A percentile compares a stretch with the other conserved stretches of the same genome.
Conservation (phyloP, 2,797 vertebrate genomes). For the Dromococcyx pavoninus region DNA sequence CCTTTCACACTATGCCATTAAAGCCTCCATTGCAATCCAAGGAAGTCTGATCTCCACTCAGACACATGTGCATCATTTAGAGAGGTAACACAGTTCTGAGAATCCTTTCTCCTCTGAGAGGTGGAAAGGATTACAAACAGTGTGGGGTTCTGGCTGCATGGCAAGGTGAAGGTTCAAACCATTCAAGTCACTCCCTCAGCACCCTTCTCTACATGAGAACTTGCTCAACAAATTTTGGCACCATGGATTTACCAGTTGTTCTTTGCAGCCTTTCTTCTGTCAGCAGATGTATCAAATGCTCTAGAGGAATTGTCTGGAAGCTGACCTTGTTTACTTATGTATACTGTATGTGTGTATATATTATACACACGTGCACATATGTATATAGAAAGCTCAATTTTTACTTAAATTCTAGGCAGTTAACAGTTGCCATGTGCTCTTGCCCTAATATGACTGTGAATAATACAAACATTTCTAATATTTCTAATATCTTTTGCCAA, state of each 20-base stretch:
- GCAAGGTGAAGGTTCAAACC: background rate
- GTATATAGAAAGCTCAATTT: background rate
- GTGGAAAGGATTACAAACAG: background rate
- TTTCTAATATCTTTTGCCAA: constrained; percentile 35
- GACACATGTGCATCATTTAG: background rate
- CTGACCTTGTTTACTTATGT: background rate
- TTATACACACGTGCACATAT: background rate
- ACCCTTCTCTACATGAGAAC: background rate
- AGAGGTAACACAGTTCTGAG: background rate
- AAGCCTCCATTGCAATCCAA: background rate
- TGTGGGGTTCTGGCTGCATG: background rate
- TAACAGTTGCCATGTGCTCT: background rate
- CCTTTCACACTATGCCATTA: background rate
- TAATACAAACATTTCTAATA: background rate
- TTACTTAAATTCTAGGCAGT: background rate
- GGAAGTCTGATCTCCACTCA: background rate
- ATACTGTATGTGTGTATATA: background rate
- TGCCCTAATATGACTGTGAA: background rate
- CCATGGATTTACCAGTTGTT: background rate
- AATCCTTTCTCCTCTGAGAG: background rate
- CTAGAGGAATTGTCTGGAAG: background rate
- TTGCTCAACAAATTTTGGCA: background rate
- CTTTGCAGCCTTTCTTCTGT: background rate
- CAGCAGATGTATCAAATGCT: background rate
- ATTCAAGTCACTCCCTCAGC: background rate